Evolutionary conservation across 2,113 vertebrate species (phyloP).

Genomic region (pig (Sus scrofa)): DNA sequence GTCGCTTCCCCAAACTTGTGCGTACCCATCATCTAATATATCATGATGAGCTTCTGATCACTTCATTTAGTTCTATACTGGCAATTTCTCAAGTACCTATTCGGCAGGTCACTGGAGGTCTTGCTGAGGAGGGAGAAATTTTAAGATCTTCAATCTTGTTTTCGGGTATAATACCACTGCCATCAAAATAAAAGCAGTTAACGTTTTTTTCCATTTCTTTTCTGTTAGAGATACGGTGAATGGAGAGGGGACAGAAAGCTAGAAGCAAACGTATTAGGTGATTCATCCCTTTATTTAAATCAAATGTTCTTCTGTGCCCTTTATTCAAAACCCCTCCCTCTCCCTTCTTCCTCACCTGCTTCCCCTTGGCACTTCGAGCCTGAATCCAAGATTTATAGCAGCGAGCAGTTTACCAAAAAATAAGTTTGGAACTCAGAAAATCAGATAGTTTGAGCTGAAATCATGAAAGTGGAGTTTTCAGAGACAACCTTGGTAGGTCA

Average conservation of each 20-base stretch:
- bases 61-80: constrained; percentile 51
- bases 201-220: constrained; percentile 65
- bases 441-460: not conserved
- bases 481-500: not conserved
- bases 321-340: not conserved
- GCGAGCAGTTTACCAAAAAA: not conserved
- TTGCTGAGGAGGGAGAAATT: constrained; percentile 66
- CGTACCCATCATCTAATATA: not conserved
- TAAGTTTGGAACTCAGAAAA: not conserved
- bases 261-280: not conserved
- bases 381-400: not conserved
- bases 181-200: constrained; percentile 64
- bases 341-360: not conserved
- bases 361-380: not conserved
- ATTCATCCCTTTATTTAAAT: constrained; percentile 50
- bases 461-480: not conserved
- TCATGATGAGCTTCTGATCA: constrained; percentile 8
- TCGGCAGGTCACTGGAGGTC: constrained; percentile 54
- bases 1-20: not conserved
- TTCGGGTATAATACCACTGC: constrained; percentile 61
- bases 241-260: not conserved
- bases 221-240: not conserved
- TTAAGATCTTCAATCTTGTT: constrained; percentile 69
- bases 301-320: not conserved
- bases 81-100: constrained; percentile 9